A percentile compares a stretch with the other conserved stretches of the same genome.
phyloP scores from a whole-genome alignment of 2,888 invertebrate species.

The Ennomos fuscantarius region DNA sequence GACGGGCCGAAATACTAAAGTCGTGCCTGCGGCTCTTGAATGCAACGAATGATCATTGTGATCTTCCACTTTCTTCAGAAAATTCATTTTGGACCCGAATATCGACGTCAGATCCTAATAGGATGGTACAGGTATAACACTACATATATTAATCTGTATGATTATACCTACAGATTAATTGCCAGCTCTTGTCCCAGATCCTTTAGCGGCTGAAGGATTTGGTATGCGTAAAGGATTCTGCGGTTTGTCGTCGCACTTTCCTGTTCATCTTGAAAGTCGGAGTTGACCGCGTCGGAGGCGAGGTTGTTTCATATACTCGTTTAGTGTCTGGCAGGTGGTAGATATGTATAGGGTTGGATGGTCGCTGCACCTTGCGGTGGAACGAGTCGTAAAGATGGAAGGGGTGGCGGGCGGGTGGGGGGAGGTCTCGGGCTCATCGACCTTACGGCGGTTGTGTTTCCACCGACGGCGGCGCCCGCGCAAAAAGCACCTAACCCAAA shows the following conservation, averaged over 20 bases:
- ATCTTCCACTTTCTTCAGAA: too few species aligned
- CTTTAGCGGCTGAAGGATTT: conserved; percentile 14
- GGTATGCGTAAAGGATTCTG: conserved; percentile 24
- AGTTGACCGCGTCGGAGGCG: conserved; percentile 43
- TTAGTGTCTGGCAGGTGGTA: conserved; percentile 82
- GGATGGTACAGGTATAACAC: not conserved
- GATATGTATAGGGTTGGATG: conserved; percentile 77
- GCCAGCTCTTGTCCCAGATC: conserved; percentile 8
- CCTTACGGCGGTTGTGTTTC: conserved; percentile 65
- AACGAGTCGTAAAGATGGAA: conserved; percentile 67
- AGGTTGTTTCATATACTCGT: conserved; percentile 65
- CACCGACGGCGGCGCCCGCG: conserved; percentile 59
- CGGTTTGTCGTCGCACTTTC: conserved; percentile 29
- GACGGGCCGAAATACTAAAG: not conserved
- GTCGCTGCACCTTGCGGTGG: conserved; percentile 78
- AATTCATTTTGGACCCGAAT: too few species aligned
- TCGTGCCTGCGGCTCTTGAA: conserved; percentile 1
- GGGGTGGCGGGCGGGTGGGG: conserved; percentile 52
- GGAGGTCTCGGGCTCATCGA: conserved; percentile 69
- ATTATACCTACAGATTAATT: not conserved
- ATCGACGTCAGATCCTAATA: too few species aligned
- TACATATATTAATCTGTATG: not conserved
- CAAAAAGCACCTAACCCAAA: conserved; percentile 80
- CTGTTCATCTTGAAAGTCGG: conserved; percentile 50
- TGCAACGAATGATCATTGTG: not conserved